Evolutionary conservation across 2,888 invertebrate species (phyloP).

Genomic region (Scaptomyza flava): DNA sequence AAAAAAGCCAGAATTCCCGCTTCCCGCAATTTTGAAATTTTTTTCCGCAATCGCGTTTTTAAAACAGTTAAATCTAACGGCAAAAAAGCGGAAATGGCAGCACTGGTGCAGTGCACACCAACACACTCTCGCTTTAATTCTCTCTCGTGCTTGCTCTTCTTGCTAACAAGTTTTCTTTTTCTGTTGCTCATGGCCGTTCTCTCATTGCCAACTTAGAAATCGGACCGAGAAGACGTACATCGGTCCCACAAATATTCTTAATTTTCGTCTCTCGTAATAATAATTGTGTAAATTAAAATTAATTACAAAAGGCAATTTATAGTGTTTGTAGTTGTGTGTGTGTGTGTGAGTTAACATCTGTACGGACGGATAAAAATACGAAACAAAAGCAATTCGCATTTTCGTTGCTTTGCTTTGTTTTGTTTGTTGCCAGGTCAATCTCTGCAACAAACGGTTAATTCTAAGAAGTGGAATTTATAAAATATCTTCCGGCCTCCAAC

Average conservation of each 20-base stretch:
- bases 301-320: constrained; percentile 30
- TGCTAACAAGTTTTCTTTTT: constrained; percentile 32
- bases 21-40: no score
- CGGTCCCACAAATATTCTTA: constrained; percentile 10
- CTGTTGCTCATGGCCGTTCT: constrained; percentile 9
- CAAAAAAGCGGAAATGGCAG: no score
- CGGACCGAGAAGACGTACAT: constrained; percentile 21
- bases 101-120: no score
- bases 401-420: constrained; percentile 10
- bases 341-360: constrained; percentile 9
- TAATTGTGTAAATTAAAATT: constrained; percentile 45
- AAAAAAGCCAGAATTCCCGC: no score
- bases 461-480: constrained; percentile 18
- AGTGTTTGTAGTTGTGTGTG: constrained; percentile 9
- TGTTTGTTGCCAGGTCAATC: constrained; percentile 27
- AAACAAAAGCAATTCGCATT: constrained; percentile 26
- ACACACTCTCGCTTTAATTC: not conserved
- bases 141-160: constrained; percentile 10
- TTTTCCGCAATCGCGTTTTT: no score
- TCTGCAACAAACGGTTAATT: constrained; percentile 58
- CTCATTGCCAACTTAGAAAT: constrained; percentile 42
- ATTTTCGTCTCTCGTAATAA: constrained; percentile 34
- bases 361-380: constrained; percentile 2
- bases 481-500: constrained; percentile 63
- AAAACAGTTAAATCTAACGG: no score